These are phyloP conservation scores for Drosophila quadrilineata DNA, from an alignment of 1,140 invertebrate genomes.

Conservation along the genomic window DNA sequence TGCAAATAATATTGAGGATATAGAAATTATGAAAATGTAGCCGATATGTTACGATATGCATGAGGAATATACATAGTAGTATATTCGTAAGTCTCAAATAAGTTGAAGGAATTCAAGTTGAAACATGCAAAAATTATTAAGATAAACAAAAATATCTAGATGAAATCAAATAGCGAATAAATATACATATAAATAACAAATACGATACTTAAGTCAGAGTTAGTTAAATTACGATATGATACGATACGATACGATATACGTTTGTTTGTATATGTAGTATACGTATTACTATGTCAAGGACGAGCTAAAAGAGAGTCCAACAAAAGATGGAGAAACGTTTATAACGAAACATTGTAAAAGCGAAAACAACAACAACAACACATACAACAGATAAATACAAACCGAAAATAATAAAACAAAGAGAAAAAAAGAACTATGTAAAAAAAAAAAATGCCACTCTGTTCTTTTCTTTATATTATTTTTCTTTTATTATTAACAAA, in stretches of 20 bases:
- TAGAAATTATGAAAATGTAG: constrained; percentile 7
- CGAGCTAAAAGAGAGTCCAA: constrained; percentile 24
- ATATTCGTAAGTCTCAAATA: constrained; percentile 25
- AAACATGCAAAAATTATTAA: constrained; percentile 39
- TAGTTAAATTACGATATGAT: constrained; percentile 6
- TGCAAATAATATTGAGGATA: constrained; percentile 39
- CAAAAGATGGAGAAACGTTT: constrained; percentile 45
- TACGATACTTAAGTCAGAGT: constrained; percentile 45
- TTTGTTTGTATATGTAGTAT: no score
- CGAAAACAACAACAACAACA: constrained; percentile 31
- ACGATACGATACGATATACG: neutral
- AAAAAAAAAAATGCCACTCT: no score
- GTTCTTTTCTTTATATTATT: no score
- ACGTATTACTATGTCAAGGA: constrained; percentile 49
- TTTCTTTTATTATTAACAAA: no score
- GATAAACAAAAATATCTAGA: constrained; percentile 17
- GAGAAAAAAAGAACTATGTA: constrained; percentile 3
- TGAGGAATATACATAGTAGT: constrained; percentile 59
- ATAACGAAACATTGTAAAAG: constrained; percentile 71
- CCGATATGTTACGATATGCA: constrained; percentile 51
- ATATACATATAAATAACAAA: constrained; percentile 8
- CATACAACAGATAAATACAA: constrained; percentile 41
- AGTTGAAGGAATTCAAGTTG: constrained; percentile 47
- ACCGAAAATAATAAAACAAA: constrained; percentile 34
- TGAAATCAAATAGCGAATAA: constrained; percentile 36